Evolutionary conservation across 2,113 vertebrate genomes (phyloP).

Genomic region (Mionectes macconnelli): DNA sequence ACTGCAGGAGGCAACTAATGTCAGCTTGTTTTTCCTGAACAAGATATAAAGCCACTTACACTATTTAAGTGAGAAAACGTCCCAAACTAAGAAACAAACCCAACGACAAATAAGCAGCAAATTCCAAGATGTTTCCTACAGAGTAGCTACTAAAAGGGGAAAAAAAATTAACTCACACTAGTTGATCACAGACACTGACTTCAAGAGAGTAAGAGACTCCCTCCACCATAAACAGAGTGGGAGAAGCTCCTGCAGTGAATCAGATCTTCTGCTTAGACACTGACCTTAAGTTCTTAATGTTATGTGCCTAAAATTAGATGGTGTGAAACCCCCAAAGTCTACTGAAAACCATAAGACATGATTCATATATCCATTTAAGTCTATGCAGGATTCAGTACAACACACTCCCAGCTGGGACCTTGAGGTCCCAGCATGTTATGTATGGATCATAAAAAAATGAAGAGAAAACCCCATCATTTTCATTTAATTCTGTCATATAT

Average conservation of each 20-base stretch:
- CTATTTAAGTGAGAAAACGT: not conserved
- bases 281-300: not conserved
- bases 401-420: not conserved
- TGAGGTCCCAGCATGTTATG: not conserved
- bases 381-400: not conserved
- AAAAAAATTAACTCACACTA: not conserved
- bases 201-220: not conserved
- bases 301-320: conserved; percentile 1
- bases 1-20: not conserved
- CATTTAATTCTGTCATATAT: not conserved
- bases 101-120: not conserved
- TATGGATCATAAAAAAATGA: not conserved
- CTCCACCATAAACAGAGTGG: not conserved
- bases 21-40: not conserved
- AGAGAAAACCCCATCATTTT: not conserved
- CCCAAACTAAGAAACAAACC: not conserved
- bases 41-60: not conserved
- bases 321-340: not conserved
- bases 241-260: not conserved
- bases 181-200: not conserved
- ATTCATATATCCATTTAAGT: not conserved
- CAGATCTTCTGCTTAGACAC: not conserved
- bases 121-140: not conserved
- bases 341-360: not conserved
- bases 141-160: not conserved